Evolutionary conservation across 2,113 vertebrate species (phyloP).

Genomic region (western clawed frog (Xenopus tropicalis)): DNA sequence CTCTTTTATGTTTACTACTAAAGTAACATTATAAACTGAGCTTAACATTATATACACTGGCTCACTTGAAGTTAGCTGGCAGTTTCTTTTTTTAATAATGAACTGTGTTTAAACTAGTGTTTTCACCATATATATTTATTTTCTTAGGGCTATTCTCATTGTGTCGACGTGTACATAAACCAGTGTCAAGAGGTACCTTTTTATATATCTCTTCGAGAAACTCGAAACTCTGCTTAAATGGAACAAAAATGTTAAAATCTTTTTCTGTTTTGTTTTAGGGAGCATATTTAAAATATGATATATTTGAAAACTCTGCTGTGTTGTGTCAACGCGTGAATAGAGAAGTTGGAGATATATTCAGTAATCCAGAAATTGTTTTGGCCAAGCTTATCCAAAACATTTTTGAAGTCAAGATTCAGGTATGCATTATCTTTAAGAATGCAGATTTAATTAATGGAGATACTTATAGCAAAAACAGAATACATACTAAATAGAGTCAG

Average conservation of each 20-base stretch:
- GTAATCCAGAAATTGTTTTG: conserved; percentile 94
- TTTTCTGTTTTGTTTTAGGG: conserved; percentile 65
- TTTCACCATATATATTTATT: neutral
- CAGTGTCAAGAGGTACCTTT: conserved; percentile 93
- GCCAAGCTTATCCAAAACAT: conserved; percentile 98
- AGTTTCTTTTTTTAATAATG: no score
- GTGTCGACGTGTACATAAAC: conserved; percentile 98
- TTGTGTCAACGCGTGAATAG: conserved; percentile 93
- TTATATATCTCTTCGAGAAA: neutral
- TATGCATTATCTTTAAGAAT: conserved; percentile 49
- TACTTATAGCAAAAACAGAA: no score
- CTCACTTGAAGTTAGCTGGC: no score
- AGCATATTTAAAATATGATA: conserved; percentile 83
- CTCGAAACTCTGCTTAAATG: neutral
- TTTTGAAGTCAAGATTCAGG: conserved; percentile 96
- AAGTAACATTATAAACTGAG: no score
- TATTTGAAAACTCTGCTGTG: conserved; percentile 91
- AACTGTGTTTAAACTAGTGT: neutral
- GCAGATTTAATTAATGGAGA: no score
- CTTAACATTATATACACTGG: no score
- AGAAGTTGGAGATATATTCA: conserved; percentile 95
- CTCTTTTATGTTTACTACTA: no score
- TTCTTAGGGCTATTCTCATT: conserved; percentile 92
- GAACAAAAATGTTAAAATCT: neutral
- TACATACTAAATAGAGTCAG: no score